These are phyloP conservation scores for Plectrocnemia conspersa DNA, from an alignment of 1,140 invertebrate genomes.

Conservation along the genomic window DNA sequence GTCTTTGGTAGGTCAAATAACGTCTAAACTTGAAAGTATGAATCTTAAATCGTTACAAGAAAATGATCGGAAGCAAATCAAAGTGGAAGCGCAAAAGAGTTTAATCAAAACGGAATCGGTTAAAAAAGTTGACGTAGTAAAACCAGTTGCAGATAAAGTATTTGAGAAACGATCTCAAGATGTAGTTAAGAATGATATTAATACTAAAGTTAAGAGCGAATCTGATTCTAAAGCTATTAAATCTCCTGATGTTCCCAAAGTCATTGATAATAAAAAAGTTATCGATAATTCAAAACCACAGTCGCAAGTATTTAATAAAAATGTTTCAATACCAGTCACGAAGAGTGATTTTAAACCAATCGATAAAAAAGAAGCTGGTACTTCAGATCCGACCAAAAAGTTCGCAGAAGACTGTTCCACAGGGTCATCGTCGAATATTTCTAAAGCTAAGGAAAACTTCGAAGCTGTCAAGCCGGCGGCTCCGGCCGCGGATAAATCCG, in stretches of 20 bases:
- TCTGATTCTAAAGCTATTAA: background rate
- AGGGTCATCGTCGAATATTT: background rate
- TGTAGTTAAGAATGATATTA: background rate
- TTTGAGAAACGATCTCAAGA: background rate
- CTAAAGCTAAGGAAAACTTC: background rate
- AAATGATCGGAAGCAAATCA: conserved; percentile 12
- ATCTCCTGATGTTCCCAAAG: too few relatives aligned
- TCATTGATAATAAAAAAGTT: too few relatives aligned
- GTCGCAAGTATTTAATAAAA: too few relatives aligned
- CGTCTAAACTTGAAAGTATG: conserved; percentile 31
- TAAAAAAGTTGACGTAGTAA: conserved; percentile 1
- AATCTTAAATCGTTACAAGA: conserved; percentile 30
- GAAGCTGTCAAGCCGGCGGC: background rate
- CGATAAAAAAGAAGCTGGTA: background rate
- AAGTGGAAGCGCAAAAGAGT: background rate
- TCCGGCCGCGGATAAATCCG: background rate
- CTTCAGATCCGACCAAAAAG: too few relatives aligned
- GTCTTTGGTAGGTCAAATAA: conserved; percentile 31
- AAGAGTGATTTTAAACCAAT: too few relatives aligned
- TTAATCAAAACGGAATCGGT: background rate
- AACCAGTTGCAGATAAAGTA: conserved; percentile 1
- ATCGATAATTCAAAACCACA: too few relatives aligned
- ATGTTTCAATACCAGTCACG: too few relatives aligned
- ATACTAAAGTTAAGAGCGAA: background rate
- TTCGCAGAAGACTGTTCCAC: background rate